These are phyloP conservation scores for Octonoba sinensis DNA, from an alignment of 2,888 invertebrate species.

Conservation along the genomic window DNA sequence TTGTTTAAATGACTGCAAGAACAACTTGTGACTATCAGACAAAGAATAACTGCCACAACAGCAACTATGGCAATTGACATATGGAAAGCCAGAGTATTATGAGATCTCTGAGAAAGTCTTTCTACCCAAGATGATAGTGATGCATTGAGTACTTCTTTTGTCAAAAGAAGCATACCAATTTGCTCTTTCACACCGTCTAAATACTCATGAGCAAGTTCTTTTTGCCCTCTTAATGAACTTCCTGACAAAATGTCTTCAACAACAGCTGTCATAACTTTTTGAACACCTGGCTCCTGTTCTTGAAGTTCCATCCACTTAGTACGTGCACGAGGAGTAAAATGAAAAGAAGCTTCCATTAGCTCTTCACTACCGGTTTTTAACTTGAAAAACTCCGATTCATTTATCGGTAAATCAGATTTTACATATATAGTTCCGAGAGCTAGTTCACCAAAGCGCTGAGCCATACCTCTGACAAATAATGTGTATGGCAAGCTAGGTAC, in stretches of 20 bases:
- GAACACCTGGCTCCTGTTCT: conserved; percentile 62
- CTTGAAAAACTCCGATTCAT: conserved; percentile 63
- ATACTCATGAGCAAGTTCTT: conserved; percentile 58
- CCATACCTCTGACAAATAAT: conserved; percentile 66
- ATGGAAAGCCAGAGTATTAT: conserved; percentile 64
- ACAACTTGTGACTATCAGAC: conserved; percentile 63
- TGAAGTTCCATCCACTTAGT: conserved; percentile 65
- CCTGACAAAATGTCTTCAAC: conserved; percentile 60
- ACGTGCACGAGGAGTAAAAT: conserved; percentile 64
- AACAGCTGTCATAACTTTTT: conserved; percentile 49
- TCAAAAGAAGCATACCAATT: conserved; percentile 64
- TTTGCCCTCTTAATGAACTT: conserved; percentile 49
- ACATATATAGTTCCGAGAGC: conserved; percentile 66
- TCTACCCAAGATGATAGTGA: conserved; percentile 59
- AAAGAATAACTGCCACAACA: conserved; percentile 61
- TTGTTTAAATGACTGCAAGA: conserved; percentile 60
- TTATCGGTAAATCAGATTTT: conserved; percentile 64
- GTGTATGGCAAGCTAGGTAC: conserved; percentile 64
- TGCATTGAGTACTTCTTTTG: conserved; percentile 65
- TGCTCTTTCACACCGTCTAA: conserved; percentile 65
- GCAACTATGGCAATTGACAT: conserved; percentile 64
- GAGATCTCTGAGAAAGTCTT: conserved; percentile 51
- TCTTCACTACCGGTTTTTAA: conserved; percentile 65
- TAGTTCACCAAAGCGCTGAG: conserved; percentile 65
- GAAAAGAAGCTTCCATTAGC: conserved; percentile 65